Evolutionary conservation across 1,140 invertebrate species (phyloP).

Genomic region (Drosophila obscura): DNA sequence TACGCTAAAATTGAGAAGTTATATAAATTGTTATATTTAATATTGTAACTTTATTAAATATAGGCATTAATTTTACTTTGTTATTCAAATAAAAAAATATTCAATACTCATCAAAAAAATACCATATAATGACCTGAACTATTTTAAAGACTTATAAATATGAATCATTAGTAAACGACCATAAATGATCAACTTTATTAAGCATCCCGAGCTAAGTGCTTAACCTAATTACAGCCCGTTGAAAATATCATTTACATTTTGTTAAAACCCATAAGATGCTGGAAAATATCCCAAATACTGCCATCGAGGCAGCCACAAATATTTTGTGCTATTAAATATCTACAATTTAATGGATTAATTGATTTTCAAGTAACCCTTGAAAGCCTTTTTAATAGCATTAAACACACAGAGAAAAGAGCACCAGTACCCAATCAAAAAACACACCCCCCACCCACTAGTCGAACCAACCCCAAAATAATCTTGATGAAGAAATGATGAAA

Average conservation of each 20-base stretch:
- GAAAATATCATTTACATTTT: conserved; percentile 11
- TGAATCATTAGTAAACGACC: too few relatives aligned
- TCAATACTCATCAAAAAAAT: too few relatives aligned
- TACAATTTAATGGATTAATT: conserved; percentile 50
- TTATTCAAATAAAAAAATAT: too few relatives aligned
- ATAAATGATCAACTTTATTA: not conserved
- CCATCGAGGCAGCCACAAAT: conserved; percentile 27
- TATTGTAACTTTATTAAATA: too few relatives aligned
- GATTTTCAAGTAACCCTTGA: conserved; percentile 43
- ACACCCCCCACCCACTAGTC: conserved; percentile 4
- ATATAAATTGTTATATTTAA: too few relatives aligned
- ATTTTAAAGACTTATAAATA: too few relatives aligned
- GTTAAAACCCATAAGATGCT: conserved; percentile 8
- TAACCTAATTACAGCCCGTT: conserved; percentile 1
- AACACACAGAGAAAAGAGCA: conserved; percentile 29
- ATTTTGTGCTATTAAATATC: conserved; percentile 40
- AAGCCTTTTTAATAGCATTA: conserved; percentile 48
- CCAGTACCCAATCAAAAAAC: conserved; percentile 16
- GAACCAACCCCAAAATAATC: conserved; percentile 40
- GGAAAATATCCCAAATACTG: conserved; percentile 1
- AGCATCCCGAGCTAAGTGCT: not conserved
- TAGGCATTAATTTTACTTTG: too few relatives aligned
- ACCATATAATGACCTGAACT: too few relatives aligned
- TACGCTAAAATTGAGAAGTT: too few relatives aligned
- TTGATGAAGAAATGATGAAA: conserved; percentile 38